Base-by-base conservation (phyloP, 1,140 invertebrate genomes). In the Dermatophagoides farinae region DNA sequence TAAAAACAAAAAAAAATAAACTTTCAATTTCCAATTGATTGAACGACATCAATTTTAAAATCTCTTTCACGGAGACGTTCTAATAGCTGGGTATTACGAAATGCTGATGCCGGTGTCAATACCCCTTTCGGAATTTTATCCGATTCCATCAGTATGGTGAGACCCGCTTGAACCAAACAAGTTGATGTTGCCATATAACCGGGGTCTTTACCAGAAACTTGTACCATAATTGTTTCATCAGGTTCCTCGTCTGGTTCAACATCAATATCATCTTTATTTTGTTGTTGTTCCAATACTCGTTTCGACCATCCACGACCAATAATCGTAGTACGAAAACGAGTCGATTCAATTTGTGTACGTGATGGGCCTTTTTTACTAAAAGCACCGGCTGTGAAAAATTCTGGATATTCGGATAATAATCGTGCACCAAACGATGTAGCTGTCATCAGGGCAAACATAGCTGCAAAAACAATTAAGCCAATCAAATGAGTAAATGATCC, bases 101-200 rank as follows among this genome's bases (percentile, higher is more conserved):
- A 81, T 39, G 76, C 77, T 31, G 72, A 72, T 40, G 76, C 79
- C 40, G 80, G 78, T 55, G 79, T 70, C 58, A 74, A 75, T 5
- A 80, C 78, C 31, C 80, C 80, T 62, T 79, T 68, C 0, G 86
- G 85, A 73, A 92, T 78, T 67, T 84, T 84, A 52, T 83, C 74
- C 54, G 70, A 71, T 70, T 95, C 86, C 43, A 79, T 79, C 0
- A 93, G 72, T 61, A 93, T 75, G 14, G 78, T 83, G 50, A 88
- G 64, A 0, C 80, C 89, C 53, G 80, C 76, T 58, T 82, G 75
- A 2, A 91, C 67, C 61, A 88, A 67, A 52, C 77, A 76, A n/a
- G 77, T 79, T 40, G 80, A 81, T 1, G 89, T 92, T 0, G 80
- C 77, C 8, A 85, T 81, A 74, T 95, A 96, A 47, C 82, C 88